Evolutionary conservation across 2,797 vertebrate species (phyloP).

Genomic region (Macroramphosus scolopax): DNA sequence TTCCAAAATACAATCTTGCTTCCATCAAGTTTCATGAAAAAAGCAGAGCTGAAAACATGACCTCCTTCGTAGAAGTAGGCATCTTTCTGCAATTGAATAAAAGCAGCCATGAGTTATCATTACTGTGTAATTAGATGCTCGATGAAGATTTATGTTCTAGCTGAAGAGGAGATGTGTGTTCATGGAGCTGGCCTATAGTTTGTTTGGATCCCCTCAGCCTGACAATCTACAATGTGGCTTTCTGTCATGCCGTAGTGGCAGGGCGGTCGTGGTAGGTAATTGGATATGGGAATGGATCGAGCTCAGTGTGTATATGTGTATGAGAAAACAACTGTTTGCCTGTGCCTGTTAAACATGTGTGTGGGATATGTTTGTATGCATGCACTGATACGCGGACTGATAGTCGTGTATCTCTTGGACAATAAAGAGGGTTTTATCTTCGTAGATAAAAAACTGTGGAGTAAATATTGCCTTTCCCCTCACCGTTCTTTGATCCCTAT

Average conservation of each 20-base stretch:
- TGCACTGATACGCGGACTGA: constrained; percentile 44
- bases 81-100: too few relatives aligned
- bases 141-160: constrained; percentile 37
- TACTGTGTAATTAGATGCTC: constrained; percentile 21
- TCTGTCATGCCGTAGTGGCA: constrained; percentile 54
- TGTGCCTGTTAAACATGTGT: constrained; percentile 26
- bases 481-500: constrained; percentile 64
- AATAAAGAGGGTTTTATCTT: constrained; percentile 53
- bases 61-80: neutral
- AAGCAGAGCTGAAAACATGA: neutral
- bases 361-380: constrained; percentile 42
- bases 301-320: constrained; percentile 14
- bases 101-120: constrained; percentile 8
- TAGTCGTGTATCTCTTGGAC: constrained; percentile 42
- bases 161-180: constrained; percentile 15
- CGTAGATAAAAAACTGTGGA: constrained; percentile 50
- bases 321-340: too few relatives aligned
- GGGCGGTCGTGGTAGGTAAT: constrained; percentile 21
- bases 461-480: constrained; percentile 54
- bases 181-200: constrained; percentile 35
- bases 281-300: constrained; percentile 14
- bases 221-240: constrained; percentile 69
- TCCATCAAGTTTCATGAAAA: too few relatives aligned
- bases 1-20: too few relatives aligned
- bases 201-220: constrained; percentile 65